Evolutionary conservation across 2,113 vertebrate genomes (phyloP).

Genomic region (Hemibagrus wyckioides): DNA sequence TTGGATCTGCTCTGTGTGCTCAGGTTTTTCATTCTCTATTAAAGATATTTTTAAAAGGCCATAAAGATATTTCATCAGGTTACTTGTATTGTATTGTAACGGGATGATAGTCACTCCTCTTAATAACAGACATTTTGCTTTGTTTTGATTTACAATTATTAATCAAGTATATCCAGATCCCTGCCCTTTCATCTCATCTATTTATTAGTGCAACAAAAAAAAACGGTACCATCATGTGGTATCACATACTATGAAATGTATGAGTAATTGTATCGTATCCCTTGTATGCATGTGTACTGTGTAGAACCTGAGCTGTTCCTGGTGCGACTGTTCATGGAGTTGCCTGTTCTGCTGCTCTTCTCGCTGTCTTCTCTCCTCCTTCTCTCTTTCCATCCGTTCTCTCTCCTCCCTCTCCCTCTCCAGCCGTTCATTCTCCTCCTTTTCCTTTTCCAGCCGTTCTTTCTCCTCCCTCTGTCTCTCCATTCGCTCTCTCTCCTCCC

Average conservation of each 20-base stretch:
- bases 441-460: conserved; percentile 72
- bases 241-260: neutral
- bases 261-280: neutral
- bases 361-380: conserved; percentile 65
- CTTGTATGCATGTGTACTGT: neutral
- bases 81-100: neutral
- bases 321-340: conserved; percentile 69
- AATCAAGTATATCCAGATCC: neutral
- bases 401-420: conserved; percentile 76
- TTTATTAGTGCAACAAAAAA: neutral
- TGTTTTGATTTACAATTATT: neutral
- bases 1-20: neutral
- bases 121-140: neutral
- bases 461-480: conserved; percentile 74
- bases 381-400: conserved; percentile 63
- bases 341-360: conserved; percentile 71
- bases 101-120: neutral
- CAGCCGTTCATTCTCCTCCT: conserved; percentile 58
- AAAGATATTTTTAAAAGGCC: too few species aligned
- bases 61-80: too few species aligned
- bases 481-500: conserved; percentile 68
- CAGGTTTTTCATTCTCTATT: neutral
- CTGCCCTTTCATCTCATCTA: neutral
- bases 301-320: conserved; percentile 68
- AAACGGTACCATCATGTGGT: neutral